Evolutionary conservation across 64 coral and sea anemone species (phyloP), one percentile per base, ranked within the genome.

Genomic region (Stichodactyla mertensii): DNA sequence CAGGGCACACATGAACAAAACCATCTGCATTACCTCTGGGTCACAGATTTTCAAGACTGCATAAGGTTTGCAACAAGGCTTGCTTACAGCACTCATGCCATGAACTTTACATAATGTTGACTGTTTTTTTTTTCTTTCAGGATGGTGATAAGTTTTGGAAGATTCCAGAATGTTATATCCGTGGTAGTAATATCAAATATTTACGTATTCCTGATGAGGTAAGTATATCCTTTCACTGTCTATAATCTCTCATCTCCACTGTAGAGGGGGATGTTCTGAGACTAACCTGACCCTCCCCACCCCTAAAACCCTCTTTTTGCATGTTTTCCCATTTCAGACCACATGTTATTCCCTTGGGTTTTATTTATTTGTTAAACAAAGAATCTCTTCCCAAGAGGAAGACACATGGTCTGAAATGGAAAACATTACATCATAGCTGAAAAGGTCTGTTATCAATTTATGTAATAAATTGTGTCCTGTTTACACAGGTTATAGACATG

Each of bases 151-250:
- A 89, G n/a, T 98, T 98, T 94, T 98, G 95, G 95, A 91, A 91
- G 77, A 98, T 93, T 56, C 95, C 95, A 55, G 95, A 98, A 57
- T 98, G 95, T 89, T 98, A 94, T 92, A 89, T 98, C 51, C 93
- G 95, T 69, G 95, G 95, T 10, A 98, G 95, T 87, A 98, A 98
- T 52, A 98, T 98, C 64, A 98, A 98, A 80, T 98, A 98, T 86
- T 88, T 98, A 53, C 88, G 95, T 87, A 98, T 98, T 91, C 95
- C 95, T 86, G 95, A 98, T 90, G 95, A 98, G 95, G 95, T 98
- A 87, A 77, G 82, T 4, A 52, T 18, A n/a, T n/a, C 62, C 22
- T n/a, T 66, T 66, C 62, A n/a, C 19, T 74, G 26, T 16, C 57
- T 16, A 59, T 71, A 5, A 22, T 71, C 22, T 20, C 7, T 8